A percentile compares a stretch with the other conserved stretches of the same genome.
Evolutionary conservation across 1,140 invertebrate genomes (phyloP).

Genomic region (Sinonovacula constricta): DNA sequence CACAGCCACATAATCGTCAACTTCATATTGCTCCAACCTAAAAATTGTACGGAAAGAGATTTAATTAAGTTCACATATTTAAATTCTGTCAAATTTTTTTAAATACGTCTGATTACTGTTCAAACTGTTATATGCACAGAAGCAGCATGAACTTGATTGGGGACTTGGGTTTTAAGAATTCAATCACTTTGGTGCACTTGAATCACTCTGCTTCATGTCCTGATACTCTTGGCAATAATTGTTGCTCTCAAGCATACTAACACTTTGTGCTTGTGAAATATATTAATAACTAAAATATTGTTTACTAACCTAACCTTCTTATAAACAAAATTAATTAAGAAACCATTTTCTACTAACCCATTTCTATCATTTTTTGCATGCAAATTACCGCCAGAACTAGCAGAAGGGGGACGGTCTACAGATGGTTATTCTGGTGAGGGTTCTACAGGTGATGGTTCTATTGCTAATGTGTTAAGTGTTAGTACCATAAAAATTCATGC

Average conservation of each 20-base stretch:
- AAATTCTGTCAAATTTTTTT: too few species aligned
- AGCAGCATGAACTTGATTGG: too few species aligned
- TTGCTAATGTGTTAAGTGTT: too few species aligned
- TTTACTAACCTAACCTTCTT: too few species aligned
- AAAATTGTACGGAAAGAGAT: too few species aligned
- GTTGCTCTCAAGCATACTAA: slow-evolving; percentile 19
- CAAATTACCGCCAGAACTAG: not conserved
- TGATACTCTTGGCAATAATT: slow-evolving; percentile 24
- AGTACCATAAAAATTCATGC: too few species aligned
- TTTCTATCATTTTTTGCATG: not conserved
- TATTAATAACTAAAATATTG: not conserved
- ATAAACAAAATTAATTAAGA: not conserved
- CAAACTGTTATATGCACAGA: too few species aligned
- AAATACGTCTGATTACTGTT: too few species aligned
- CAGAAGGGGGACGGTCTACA: not conserved
- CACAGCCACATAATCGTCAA: too few species aligned
- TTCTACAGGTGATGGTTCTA: not conserved
- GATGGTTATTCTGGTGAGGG: too few species aligned
- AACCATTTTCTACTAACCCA: not conserved
- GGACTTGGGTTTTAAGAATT: not conserved
- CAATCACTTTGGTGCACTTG: slow-evolving; percentile 22
- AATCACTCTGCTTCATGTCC: slow-evolving; percentile 27
- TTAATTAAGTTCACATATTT: too few species aligned
- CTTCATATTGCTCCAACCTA: too few species aligned
- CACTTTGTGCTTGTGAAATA: slow-evolving; percentile 7